Conservation (phyloP, 2,113 vertebrate genomes). For the Blennius ocellaris region DNA sequence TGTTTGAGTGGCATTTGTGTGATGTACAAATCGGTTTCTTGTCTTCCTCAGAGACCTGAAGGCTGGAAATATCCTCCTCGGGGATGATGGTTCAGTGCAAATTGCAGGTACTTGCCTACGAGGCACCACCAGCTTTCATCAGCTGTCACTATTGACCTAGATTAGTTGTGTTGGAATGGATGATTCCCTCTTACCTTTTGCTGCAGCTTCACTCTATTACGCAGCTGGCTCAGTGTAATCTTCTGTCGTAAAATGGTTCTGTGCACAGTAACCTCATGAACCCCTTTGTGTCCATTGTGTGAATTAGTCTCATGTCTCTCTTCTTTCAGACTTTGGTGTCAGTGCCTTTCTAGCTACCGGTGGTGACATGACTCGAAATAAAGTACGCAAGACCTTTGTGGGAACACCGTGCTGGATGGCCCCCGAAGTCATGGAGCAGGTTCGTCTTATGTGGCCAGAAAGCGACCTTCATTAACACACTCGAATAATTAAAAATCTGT, state of each 20-base stretch:
- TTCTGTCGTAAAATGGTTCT: background rate
- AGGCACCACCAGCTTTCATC: constrained; percentile 6
- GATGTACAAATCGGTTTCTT: constrained; percentile 11
- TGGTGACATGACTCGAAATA: constrained; percentile 97
- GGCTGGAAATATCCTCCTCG: constrained; percentile 96
- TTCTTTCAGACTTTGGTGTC: constrained; percentile 91
- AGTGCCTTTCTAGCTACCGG: constrained; percentile 98
- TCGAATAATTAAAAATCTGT: too few species aligned
- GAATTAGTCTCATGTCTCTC: constrained; percentile 1
- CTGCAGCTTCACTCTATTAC: constrained; percentile 2
- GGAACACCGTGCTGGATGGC: constrained; percentile 99
- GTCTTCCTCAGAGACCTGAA: constrained; percentile 91
- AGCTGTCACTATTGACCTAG: constrained; percentile 15
- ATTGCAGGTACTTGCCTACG: constrained; percentile 87
- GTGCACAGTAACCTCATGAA: background rate
- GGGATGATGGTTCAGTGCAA: constrained; percentile 94
- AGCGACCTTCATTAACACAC: too few species aligned
- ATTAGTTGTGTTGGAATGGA: constrained; percentile 15
- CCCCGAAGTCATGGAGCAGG: constrained; percentile 99
- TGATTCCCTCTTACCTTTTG: background rate
- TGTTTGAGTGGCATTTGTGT: background rate
- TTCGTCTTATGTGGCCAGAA: constrained; percentile 49
- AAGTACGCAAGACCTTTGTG: constrained; percentile 98
- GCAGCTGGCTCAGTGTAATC: background rate
- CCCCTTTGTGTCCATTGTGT: background rate